A percentile compares a stretch with the other conserved stretches of the same genome.
phyloP scores from a whole-genome alignment of 2,888 invertebrate genomes.

The Adelphocoris suturalis region DNA sequence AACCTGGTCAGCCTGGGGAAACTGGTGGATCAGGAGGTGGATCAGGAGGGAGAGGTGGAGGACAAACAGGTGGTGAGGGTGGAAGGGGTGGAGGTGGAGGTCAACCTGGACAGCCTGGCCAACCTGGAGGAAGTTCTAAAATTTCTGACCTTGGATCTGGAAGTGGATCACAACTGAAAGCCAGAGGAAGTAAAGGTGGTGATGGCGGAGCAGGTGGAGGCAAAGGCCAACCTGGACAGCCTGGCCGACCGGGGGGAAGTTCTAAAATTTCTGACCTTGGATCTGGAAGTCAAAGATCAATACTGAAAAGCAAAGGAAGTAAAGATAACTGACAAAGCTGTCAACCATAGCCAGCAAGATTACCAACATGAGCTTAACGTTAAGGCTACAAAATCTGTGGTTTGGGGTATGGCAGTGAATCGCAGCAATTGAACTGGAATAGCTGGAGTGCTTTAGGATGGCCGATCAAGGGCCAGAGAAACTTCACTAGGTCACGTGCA shows the following conservation, averaged over 20 bases:
- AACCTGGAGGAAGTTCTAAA: not conserved
- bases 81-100: not conserved
- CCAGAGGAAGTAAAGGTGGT: slow-evolving; percentile 6
- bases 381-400: too few species aligned
- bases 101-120: not conserved
- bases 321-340: not conserved
- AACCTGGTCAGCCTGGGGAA: not conserved
- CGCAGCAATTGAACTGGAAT: too few species aligned
- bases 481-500: too few species aligned
- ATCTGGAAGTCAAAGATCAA: not conserved
- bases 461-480: too few species aligned
- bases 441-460: too few species aligned
- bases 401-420: too few species aligned
- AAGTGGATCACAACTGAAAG: not conserved
- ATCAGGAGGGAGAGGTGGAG: not conserved
- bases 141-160: not conserved
- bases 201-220: slow-evolving; percentile 52
- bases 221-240: not conserved
- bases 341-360: too few species aligned
- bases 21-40: not conserved
- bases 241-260: not conserved
- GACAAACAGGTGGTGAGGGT: not conserved
- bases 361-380: too few species aligned
- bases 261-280: not conserved
- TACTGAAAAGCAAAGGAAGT: not conserved